phyloP scores from a whole-genome alignment of 1,140 invertebrate genomes.

The Steinernema feltiae region DNA sequence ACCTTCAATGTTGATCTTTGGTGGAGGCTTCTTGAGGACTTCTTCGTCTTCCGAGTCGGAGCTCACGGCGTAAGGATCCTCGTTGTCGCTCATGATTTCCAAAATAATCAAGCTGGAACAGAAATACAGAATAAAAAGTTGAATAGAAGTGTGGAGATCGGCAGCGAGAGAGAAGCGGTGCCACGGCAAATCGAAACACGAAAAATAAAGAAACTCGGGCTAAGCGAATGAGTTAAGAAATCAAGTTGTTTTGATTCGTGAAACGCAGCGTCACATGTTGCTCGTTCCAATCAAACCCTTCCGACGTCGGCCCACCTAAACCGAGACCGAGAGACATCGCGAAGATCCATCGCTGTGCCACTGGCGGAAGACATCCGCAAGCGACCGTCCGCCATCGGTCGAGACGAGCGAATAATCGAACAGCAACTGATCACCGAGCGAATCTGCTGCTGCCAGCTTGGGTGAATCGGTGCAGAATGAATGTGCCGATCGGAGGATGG shows the following conservation, averaged over 20 bases:
- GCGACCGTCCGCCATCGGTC: not conserved
- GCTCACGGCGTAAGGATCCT: slow-evolving; percentile 55
- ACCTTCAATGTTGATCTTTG: slow-evolving; percentile 54
- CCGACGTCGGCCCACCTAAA: slow-evolving; percentile 1
- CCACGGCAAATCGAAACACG: not conserved
- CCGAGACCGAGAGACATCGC: not conserved
- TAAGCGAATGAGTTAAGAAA: not conserved
- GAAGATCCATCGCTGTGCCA: not conserved
- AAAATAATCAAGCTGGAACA: no score
- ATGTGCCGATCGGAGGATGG: no score
- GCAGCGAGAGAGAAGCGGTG: not conserved
- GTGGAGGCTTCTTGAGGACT: slow-evolving; percentile 46
- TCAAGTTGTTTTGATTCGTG: not conserved
- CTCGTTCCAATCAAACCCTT: not conserved
- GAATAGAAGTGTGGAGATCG: no score
- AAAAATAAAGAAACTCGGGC: not conserved
- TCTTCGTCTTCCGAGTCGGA: slow-evolving; percentile 56
- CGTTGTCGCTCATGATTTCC: slow-evolving; percentile 48
- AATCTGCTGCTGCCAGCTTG: not conserved
- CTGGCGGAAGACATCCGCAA: not conserved
- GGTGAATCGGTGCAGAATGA: not conserved
- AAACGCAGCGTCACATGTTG: slow-evolving; percentile 10
- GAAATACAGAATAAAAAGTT: no score
- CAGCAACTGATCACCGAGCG: not conserved
- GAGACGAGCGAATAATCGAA: no score